A percentile compares a stretch with the other conserved stretches of the same genome.
Conservation (phyloP, 2,113 vertebrate genomes). For the Sterna hirundo region DNA sequence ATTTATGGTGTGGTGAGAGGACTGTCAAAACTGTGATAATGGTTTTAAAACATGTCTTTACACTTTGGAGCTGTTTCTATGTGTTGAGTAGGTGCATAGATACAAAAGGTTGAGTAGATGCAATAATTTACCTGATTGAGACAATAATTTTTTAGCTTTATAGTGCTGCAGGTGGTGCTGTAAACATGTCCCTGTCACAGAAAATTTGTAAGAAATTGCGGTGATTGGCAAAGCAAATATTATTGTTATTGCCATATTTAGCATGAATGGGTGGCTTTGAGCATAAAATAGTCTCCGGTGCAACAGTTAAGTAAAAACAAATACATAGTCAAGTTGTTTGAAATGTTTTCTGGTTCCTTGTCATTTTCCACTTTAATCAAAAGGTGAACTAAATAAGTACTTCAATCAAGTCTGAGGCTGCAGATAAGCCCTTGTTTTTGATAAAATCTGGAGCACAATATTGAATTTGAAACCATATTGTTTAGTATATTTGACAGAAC, state of each 20-base stretch:
- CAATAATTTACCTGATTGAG: not conserved
- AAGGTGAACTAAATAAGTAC: conserved; percentile 1
- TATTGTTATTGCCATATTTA: conserved; percentile 13
- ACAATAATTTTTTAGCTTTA: not conserved
- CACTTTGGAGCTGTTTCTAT: not conserved
- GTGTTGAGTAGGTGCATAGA: not conserved
- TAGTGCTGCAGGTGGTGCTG: not conserved
- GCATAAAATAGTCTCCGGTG: not conserved
- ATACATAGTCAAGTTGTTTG: not conserved
- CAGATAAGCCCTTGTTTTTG: conserved; percentile 1
- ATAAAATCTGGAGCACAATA: not conserved
- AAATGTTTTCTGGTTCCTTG: not conserved
- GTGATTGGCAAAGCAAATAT: conserved; percentile 11
- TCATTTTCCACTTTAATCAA: conserved; percentile 35
- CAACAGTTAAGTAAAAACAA: conserved; percentile 37
- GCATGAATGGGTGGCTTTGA: not conserved
- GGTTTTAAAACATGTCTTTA: not conserved
- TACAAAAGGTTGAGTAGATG: not conserved
- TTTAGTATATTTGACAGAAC: not conserved
- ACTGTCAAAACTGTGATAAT: not conserved
- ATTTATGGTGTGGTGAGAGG: not conserved
- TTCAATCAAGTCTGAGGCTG: not conserved
- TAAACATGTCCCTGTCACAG: not conserved
- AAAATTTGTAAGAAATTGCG: not conserved
- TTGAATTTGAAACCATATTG: not conserved